Percentiles rank a stretch among this genome's conserved stretches.
phyloP scores from a whole-genome alignment of 2,888 invertebrate species.

The Panopea generosa region DNA sequence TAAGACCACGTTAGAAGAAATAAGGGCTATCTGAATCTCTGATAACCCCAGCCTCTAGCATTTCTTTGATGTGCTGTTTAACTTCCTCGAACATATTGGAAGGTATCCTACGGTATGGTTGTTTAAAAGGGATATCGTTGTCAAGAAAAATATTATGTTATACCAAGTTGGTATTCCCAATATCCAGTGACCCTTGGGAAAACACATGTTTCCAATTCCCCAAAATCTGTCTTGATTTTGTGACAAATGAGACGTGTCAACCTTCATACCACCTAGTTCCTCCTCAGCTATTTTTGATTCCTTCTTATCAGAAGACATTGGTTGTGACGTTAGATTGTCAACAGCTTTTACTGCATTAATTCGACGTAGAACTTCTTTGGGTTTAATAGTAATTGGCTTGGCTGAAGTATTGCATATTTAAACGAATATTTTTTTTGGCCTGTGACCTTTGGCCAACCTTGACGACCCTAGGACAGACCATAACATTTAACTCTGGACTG shows the following conservation, averaged over 20 bases:
- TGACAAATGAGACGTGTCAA: not conserved
- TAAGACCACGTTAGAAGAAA: too few species aligned
- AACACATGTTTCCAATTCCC: constrained; percentile 24
- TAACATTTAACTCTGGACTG: not conserved
- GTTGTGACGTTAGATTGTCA: constrained; percentile 5
- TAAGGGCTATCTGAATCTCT: too few species aligned
- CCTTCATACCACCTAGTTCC: not conserved
- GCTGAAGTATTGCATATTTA: constrained; percentile 13
- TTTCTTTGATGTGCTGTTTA: too few species aligned
- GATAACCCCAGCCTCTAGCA: too few species aligned
- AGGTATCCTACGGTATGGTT: too few species aligned
- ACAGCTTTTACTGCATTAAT: constrained; percentile 7
- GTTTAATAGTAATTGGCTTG: constrained; percentile 10
- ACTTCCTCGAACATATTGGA: constrained; percentile 22
- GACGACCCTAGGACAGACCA: not conserved
- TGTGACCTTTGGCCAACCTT: not conserved
- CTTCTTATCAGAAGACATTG: not conserved
- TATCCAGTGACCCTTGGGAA: constrained; percentile 23
- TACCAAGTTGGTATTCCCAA: constrained; percentile 17
- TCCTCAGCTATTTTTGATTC: not conserved
- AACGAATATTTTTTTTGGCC: constrained; percentile 7
- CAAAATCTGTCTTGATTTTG: not conserved
- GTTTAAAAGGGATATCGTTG: too few species aligned
- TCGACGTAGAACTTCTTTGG: not conserved
- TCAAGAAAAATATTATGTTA: too few species aligned